Evolutionary conservation across 2,113 vertebrate genomes (phyloP).

Genomic region (Connochaetes taurinus): DNA sequence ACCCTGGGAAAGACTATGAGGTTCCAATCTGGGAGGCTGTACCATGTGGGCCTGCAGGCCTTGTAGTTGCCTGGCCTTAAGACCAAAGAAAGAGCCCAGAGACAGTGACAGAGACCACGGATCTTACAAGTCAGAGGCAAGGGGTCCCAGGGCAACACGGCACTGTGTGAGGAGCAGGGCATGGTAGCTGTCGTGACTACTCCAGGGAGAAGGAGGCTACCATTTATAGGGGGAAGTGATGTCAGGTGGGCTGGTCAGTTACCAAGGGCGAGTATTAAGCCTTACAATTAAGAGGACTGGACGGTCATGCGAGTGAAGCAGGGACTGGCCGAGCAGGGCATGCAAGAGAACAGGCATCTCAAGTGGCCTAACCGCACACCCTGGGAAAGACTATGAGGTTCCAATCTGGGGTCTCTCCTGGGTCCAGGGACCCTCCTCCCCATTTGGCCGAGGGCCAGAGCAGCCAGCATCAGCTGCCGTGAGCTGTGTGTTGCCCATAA

Average conservation of each 20-base stretch:
- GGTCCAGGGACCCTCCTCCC: neutral
- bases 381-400: neutral
- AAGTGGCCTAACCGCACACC: rapidly evolving
- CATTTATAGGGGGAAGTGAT: neutral
- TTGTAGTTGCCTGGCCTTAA: neutral
- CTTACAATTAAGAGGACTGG: neutral
- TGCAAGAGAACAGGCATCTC: neutral
- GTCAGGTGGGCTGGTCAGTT: rapidly evolving
- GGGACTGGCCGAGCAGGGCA: neutral
- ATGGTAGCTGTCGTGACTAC: rapidly evolving
- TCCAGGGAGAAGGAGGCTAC: rapidly evolving
- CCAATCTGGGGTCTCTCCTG: neutral
- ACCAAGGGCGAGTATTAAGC: neutral
- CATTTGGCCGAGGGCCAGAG: neutral
- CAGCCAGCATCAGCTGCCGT: rapidly evolving
- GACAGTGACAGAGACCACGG: rapidly evolving
- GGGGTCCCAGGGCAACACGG: neutral
- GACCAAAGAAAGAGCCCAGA: neutral
- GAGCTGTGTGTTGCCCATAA: neutral
- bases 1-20: no score
- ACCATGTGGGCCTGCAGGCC: neutral
- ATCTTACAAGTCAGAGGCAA: neutral
- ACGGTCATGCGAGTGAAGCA: neutral
- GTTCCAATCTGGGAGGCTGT: no score
- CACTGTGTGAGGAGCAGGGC: rapidly evolving